Evolutionary conservation across 2,797 vertebrate species (phyloP).

Genomic region (Molossus molossus): DNA sequence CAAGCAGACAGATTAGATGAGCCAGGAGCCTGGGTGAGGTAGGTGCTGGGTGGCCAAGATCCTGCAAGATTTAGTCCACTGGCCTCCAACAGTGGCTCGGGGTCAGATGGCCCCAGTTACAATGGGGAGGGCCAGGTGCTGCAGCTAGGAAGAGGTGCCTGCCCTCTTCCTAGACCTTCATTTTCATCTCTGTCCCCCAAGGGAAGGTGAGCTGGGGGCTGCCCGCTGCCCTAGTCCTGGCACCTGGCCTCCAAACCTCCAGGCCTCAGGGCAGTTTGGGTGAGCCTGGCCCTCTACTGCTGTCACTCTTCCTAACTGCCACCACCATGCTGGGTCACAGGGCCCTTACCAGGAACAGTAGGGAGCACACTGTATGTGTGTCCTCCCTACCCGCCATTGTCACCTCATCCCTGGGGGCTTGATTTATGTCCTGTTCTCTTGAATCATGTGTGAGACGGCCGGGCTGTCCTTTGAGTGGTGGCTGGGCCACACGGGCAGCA

Average conservation of each 20-base stretch:
- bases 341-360: not conserved
- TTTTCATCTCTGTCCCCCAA: not conserved
- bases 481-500: not conserved
- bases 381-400: not conserved
- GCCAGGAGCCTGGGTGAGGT: not conserved
- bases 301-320: not conserved
- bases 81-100: not conserved
- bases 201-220: not conserved
- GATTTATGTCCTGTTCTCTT: not conserved
- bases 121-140: not conserved
- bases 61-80: not conserved
- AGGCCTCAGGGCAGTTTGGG: not conserved
- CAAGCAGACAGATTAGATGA: constrained; percentile 29
- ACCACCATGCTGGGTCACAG: no score
- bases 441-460: not conserved
- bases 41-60: not conserved
- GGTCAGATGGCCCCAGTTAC: not conserved
- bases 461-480: not conserved
- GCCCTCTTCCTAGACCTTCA: constrained; percentile 37
- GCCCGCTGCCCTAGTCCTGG: not conserved
- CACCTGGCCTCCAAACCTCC: not conserved
- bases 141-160: constrained; percentile 48
- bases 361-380: rapidly evolving
- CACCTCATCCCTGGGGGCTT: not conserved
- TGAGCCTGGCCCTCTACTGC: not conserved